A percentile compares a stretch with the other conserved stretches of the same genome.
Evolutionary conservation across 2,113 vertebrate genomes (phyloP).

Genomic region (Prietella phreatophila): DNA sequence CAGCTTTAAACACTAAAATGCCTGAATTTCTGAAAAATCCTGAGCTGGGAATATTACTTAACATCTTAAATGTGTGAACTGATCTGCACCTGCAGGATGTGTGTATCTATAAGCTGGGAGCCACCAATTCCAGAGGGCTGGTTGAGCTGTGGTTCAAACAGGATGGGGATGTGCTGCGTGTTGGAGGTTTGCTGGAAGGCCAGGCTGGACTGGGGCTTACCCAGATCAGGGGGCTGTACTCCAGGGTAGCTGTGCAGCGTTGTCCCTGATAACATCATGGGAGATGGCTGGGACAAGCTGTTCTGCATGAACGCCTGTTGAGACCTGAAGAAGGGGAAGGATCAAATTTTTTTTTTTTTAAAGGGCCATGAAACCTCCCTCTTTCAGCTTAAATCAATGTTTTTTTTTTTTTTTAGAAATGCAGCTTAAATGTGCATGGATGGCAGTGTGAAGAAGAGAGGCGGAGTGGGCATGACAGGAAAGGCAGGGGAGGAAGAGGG

Average conservation of each 20-base stretch:
- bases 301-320: constrained; percentile 98
- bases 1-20: background rate
- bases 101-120: constrained; percentile 95
- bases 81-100: constrained; percentile 85
- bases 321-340: constrained; percentile 72
- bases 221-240: constrained; percentile 90
- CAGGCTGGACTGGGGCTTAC: constrained; percentile 90
- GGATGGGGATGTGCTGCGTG: constrained; percentile 93
- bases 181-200: constrained; percentile 95
- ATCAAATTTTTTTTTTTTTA: too few species aligned
- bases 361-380: too few species aligned
- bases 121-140: constrained; percentile 92
- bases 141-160: constrained; percentile 92
- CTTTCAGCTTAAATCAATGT: too few species aligned
- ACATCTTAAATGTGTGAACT: background rate
- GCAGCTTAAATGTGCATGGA: too few species aligned
- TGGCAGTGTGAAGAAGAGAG: too few species aligned
- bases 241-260: constrained; percentile 91
- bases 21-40: background rate
- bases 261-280: constrained; percentile 91
- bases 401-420: too few species aligned
- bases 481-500: too few species aligned
- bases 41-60: background rate
- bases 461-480: too few species aligned
- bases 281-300: constrained; percentile 90